Evolutionary conservation across 2,888 invertebrate species (phyloP).

Genomic region (Phragmatobia fuliginosa): DNA sequence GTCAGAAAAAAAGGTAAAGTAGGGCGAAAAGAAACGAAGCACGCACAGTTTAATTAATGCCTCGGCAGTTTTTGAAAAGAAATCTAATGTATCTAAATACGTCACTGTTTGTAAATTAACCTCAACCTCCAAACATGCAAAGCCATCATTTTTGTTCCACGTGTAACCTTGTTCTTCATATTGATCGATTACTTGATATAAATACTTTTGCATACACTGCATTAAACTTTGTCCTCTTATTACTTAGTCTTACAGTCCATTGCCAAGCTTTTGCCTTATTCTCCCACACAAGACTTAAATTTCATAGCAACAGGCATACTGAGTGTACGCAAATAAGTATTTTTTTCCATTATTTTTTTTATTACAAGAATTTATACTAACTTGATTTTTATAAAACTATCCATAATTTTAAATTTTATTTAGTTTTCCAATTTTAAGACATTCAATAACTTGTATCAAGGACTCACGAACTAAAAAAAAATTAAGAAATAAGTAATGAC

Average conservation of each 20-base stretch:
- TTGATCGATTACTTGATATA: slow-evolving; percentile 39
- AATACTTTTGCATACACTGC: slow-evolving; percentile 43
- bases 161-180: slow-evolving; percentile 78
- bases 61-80: slow-evolving; percentile 2
- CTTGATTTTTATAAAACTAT: not conserved
- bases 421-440: too few species aligned
- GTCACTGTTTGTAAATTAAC: slow-evolving; percentile 46
- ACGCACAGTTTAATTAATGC: not conserved
- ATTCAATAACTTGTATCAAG: too few species aligned
- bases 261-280: not conserved
- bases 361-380: not conserved
- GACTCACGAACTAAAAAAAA: not conserved
- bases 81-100: slow-evolving; percentile 32
- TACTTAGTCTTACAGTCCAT: slow-evolving; percentile 38
- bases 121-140: slow-evolving; percentile 57
- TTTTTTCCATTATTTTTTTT: not conserved
- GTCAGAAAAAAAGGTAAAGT: not conserved
- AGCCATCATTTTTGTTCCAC: slow-evolving; percentile 64
- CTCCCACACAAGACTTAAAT: slow-evolving; percentile 12
- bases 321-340: not conserved
- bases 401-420: too few species aligned
- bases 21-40: not conserved
- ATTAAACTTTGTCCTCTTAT: slow-evolving; percentile 38
- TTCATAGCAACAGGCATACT: slow-evolving; percentile 14
- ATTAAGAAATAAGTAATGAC: not conserved